Conservation (phyloP, 1,140 invertebrate genomes). For the Diploscapter pachys region DNA sequence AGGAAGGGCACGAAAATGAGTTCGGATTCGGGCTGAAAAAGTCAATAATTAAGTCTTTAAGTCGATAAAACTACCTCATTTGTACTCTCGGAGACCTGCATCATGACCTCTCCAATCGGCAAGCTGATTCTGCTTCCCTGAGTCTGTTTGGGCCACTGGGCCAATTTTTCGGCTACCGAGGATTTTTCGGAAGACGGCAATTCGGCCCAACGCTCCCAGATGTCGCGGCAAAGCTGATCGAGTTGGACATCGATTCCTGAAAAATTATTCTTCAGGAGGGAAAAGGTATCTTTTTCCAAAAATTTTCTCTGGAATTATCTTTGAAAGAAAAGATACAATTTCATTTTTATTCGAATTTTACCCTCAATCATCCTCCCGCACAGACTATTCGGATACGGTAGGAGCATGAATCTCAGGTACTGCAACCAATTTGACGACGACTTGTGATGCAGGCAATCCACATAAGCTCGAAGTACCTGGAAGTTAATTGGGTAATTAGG, state of each 20-base stretch:
- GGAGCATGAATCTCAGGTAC: constrained; percentile 21
- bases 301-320: neutral
- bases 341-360: neutral
- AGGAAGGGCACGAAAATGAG: constrained; percentile 81
- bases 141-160: constrained; percentile 11
- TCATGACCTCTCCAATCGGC: constrained; percentile 23
- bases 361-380: constrained; percentile 15
- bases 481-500: neutral
- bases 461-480: constrained; percentile 33
- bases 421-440: constrained; percentile 31
- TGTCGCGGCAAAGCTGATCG: constrained; percentile 27
- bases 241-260: constrained; percentile 14
- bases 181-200: constrained; percentile 14
- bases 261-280: constrained; percentile 1
- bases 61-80: neutral
- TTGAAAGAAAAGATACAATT: neutral
- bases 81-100: constrained; percentile 5
- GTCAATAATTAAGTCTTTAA: constrained; percentile 2
- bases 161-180: constrained; percentile 6
- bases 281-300: neutral
- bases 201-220: constrained; percentile 34
- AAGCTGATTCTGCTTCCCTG: constrained; percentile 9
- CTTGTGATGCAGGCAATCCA: constrained; percentile 33
- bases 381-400: constrained; percentile 20
- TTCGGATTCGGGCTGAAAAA: constrained; percentile 3